These are phyloP conservation scores for Nixonia krombeini DNA, from an alignment of 1,140 invertebrate genomes.

Conservation along the genomic window DNA sequence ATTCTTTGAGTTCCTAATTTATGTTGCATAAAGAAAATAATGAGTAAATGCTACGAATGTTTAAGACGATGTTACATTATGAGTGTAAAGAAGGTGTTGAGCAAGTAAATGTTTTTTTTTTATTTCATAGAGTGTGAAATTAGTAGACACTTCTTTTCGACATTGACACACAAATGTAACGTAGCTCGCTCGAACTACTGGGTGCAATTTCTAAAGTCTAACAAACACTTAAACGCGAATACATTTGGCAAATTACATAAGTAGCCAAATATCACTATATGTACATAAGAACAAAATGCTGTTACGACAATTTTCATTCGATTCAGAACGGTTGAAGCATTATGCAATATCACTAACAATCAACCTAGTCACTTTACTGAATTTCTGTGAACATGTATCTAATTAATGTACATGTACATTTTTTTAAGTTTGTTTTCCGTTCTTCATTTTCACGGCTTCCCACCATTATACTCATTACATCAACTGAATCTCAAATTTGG, in stretches of 20 bases:
- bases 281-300: slow-evolving; percentile 65
- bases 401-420: slow-evolving; percentile 34
- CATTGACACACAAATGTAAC: slow-evolving; percentile 35
- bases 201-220: no score
- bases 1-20: slow-evolving; percentile 45
- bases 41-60: neutral
- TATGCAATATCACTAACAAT: slow-evolving; percentile 58
- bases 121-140: slow-evolving; percentile 37
- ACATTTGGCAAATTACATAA: neutral
- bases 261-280: slow-evolving; percentile 55
- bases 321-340: slow-evolving; percentile 42
- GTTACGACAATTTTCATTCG: slow-evolving; percentile 62
- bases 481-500: no score
- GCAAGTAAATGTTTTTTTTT: slow-evolving; percentile 44
- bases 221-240: no score
- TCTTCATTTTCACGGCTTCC: no score
- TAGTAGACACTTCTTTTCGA: slow-evolving; percentile 24
- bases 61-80: slow-evolving; percentile 13
- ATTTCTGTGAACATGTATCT: slow-evolving; percentile 67
- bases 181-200: slow-evolving; percentile 36
- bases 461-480: no score
- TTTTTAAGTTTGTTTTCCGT: no score
- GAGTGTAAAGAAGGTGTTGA: slow-evolving; percentile 29
- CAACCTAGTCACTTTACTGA: slow-evolving; percentile 64
- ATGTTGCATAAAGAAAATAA: slow-evolving; percentile 26